Conservation (phyloP, 2,888 invertebrate genomes). For the Ligdia adustata region DNA sequence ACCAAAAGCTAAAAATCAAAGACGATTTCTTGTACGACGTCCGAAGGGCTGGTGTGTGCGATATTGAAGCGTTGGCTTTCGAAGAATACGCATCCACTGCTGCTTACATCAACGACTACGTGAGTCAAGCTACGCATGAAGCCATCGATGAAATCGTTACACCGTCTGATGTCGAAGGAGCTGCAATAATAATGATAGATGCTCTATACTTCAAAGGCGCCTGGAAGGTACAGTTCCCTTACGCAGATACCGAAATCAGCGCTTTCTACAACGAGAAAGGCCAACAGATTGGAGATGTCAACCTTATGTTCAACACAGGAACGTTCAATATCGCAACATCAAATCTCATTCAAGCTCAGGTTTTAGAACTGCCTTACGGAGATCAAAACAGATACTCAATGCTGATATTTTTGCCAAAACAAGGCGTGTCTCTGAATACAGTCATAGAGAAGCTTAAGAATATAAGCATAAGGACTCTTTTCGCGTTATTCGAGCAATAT, state of each 20-base stretch:
- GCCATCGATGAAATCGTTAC: slow-evolving; percentile 62
- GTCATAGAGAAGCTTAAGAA: slow-evolving; percentile 77
- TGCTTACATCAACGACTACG: slow-evolving; percentile 57
- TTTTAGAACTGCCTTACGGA: slow-evolving; percentile 68
- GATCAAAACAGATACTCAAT: slow-evolving; percentile 79
- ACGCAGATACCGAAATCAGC: slow-evolving; percentile 52
- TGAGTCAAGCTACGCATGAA: slow-evolving; percentile 57
- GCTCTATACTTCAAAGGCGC: slow-evolving; percentile 68
- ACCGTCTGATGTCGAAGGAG: slow-evolving; percentile 53
- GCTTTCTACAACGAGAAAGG: slow-evolving; percentile 60
- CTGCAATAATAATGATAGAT: slow-evolving; percentile 58
- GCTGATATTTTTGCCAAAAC: slow-evolving; percentile 85
- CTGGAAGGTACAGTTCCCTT: slow-evolving; percentile 58
- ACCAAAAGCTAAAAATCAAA: slow-evolving; percentile 46
- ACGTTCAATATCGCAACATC: slow-evolving; percentile 47
- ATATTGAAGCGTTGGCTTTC: slow-evolving; percentile 51
- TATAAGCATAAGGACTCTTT: slow-evolving; percentile 72
- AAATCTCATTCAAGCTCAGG: slow-evolving; percentile 47
- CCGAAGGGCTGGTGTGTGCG: slow-evolving; percentile 44
- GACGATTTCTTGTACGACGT: slow-evolving; percentile 46
- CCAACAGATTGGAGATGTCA: slow-evolving; percentile 57
- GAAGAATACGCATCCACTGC: slow-evolving; percentile 48
- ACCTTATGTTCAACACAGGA: slow-evolving; percentile 56
- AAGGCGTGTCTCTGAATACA: slow-evolving; percentile 60
- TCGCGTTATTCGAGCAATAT: slow-evolving; percentile 61